Evolutionary conservation across 2,113 vertebrate genomes (phyloP).

Genomic region (Cololabis saira): DNA sequence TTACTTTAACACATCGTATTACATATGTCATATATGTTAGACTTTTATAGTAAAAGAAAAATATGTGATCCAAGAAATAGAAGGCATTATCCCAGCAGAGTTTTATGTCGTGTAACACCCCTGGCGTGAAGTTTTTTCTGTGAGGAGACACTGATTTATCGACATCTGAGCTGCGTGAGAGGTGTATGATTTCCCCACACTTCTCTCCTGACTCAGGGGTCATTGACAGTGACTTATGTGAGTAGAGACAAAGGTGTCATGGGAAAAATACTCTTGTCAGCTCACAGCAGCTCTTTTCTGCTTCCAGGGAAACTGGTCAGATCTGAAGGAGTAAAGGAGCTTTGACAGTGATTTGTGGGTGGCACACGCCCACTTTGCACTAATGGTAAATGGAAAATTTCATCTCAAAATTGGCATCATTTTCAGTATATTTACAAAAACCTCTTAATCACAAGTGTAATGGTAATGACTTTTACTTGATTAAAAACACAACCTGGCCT

Average conservation of each 20-base stretch:
- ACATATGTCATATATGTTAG: too few relatives aligned
- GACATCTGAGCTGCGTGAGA: slow-evolving; percentile 23
- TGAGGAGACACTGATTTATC: slow-evolving; percentile 65
- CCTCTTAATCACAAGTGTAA: too few relatives aligned
- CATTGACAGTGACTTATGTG: slow-evolving; percentile 68
- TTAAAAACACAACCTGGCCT: too few relatives aligned
- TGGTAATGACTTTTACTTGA: too few relatives aligned
- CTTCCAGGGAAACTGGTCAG: slow-evolving; percentile 16
- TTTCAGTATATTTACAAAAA: too few relatives aligned
- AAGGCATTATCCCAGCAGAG: background rate
- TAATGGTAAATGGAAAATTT: too few relatives aligned
- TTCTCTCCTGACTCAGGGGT: slow-evolving; percentile 65
- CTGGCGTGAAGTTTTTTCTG: slow-evolving; percentile 35
- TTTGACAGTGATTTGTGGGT: background rate
- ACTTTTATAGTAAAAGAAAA: background rate
- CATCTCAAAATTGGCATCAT: too few relatives aligned
- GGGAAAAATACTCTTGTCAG: slow-evolving; percentile 60
- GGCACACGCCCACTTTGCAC: too few relatives aligned
- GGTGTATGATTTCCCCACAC: slow-evolving; percentile 62
- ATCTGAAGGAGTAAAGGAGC: slow-evolving; percentile 20
- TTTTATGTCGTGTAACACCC: slow-evolving; percentile 2
- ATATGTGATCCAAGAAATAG: background rate
- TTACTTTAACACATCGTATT: too few relatives aligned
- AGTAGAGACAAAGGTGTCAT: slow-evolving; percentile 59
- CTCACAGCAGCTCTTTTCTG: slow-evolving; percentile 39